Evolutionary conservation across 2,888 invertebrate species (phyloP).

Genomic region (Agrenia bidenticulata): DNA sequence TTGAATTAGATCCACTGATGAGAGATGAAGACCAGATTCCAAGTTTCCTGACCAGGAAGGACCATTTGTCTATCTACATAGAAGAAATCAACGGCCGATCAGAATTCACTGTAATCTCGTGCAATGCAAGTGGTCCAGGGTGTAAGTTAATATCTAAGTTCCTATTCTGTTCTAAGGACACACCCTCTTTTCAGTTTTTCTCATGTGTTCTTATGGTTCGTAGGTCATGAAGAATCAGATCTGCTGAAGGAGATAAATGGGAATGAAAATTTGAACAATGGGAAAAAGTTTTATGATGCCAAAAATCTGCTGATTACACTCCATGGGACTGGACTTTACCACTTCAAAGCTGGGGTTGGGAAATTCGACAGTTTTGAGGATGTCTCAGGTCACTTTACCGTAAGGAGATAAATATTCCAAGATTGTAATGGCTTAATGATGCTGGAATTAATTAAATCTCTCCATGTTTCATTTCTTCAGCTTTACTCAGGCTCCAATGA

Average conservation of each 20-base stretch:
- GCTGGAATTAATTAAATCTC: background rate
- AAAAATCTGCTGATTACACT: constrained; percentile 26
- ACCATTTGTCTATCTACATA: constrained; percentile 29
- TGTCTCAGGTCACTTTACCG: constrained; percentile 44
- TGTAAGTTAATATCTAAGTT: no score
- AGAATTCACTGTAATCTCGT: constrained; percentile 26
- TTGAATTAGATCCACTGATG: constrained; percentile 38
- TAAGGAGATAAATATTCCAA: constrained; percentile 14
- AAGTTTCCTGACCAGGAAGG: constrained; percentile 25
- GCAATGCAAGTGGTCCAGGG: no score
- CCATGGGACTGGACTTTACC: constrained; percentile 47
- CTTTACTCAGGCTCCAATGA: constrained; percentile 33
- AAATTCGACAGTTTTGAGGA: constrained; percentile 45
- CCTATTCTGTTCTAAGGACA: no score
- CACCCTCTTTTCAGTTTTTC: no score
- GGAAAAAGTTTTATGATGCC: constrained; percentile 27
- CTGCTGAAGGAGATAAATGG: constrained; percentile 25
- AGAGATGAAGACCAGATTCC: constrained; percentile 31
- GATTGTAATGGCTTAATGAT: background rate
- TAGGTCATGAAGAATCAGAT: background rate
- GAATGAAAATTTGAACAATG: constrained; percentile 25
- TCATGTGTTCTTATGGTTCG: no score
- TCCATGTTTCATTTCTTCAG: constrained; percentile 14
- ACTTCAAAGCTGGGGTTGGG: constrained; percentile 42
- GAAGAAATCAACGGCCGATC: constrained; percentile 42